Base-by-base conservation (phyloP, 2,113 vertebrate species). In the Gallinago media region DNA sequence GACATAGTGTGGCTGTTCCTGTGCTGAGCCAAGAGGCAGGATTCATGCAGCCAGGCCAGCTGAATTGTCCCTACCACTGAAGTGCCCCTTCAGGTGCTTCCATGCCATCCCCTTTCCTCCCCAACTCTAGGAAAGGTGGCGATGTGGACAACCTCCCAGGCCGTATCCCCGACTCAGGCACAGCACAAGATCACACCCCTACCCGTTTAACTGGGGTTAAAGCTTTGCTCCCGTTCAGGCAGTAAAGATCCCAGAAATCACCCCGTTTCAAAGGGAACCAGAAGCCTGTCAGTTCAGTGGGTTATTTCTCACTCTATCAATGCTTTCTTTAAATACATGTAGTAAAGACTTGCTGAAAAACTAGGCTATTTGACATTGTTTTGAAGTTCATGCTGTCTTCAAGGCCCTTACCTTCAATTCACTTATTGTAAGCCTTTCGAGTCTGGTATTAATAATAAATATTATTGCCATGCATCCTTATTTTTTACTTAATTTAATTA, bases 391-490 rank as follows among this genome's bases (percentile, higher is more conserved):
- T 92, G 78, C 94, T 97, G 96, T 97, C 98, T 98, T 97, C 96
- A 92, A 97, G 95, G 88, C 29, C 79, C 40, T 94, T 94, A 96
- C 97, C 82, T 97, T 96, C 47, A 94, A 96, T 96, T 97, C 95
- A 81, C 95, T 96, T 97, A 80, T 97, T 94, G 96, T 97, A 98
- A 97, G 95, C 84, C 93, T 97, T 97, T 97, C 2, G 81, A 98
- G 90, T 98, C 98, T 98, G 98, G 98, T 97, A 98, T 98, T 98
- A 98, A 98, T 98, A 98, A 98, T 98, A 98, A 98, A 98, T 98
- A 98, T 98, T 98, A 98, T 98, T 98, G 97, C 98, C 98, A 93
- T 98, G 97, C 97, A 98, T 98, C 98, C 98, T 98, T 98, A 98
- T 97, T 98, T 98, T 98, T 97, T 95, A 96, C 95, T 97, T 98